phyloP scores from a whole-genome alignment of 1,140 invertebrate species.

The Antheraea mylitta region DNA sequence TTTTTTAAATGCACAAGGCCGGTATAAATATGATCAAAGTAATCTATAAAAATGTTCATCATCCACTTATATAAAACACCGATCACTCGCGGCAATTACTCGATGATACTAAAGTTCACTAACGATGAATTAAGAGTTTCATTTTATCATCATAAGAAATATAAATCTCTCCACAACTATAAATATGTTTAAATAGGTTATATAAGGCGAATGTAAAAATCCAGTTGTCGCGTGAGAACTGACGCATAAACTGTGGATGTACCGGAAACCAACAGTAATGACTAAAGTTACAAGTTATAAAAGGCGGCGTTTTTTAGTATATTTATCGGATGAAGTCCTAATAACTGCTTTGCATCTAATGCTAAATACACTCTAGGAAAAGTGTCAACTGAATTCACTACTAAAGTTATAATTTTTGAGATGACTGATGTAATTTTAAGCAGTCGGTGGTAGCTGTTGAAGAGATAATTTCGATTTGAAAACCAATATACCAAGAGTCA shows the following conservation, averaged over 20 bases:
- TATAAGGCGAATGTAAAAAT: neutral
- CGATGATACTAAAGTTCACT: neutral
- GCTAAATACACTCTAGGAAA: no score
- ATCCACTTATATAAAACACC: neutral
- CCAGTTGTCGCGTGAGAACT: neutral
- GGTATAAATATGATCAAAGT: no score
- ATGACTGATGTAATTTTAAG: no score
- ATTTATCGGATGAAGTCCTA: neutral
- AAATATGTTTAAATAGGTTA: neutral
- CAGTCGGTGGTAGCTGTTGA: no score
- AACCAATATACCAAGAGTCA: no score
- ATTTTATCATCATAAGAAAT: neutral
- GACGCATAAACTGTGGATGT: neutral
- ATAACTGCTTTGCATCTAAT: neutral
- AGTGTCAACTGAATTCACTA: no score
- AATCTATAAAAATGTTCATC: no score
- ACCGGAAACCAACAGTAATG: neutral
- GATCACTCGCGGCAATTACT: neutral
- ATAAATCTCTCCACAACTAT: neutral
- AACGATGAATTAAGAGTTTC: neutral
- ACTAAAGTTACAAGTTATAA: neutral
- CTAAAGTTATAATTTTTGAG: no score
- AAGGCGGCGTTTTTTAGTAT: neutral
- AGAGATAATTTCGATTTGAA: no score
- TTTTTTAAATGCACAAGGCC: no score